phyloP scores from a whole-genome alignment of 1,140 invertebrate genomes.

The Hydropsyche tenuis region DNA sequence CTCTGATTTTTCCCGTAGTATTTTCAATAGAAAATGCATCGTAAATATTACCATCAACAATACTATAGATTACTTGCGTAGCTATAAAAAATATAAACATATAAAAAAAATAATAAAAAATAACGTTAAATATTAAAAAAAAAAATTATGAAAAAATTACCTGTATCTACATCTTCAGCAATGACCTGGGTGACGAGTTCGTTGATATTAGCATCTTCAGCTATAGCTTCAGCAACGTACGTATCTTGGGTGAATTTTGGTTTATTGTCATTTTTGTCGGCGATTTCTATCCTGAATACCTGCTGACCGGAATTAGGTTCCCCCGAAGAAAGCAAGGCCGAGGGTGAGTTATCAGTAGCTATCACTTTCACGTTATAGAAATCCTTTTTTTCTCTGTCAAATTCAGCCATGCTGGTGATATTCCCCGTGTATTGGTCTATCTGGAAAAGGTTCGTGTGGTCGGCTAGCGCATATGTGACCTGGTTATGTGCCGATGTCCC shows the following conservation, averaged over 20 bases:
- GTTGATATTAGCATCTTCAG: slow-evolving; percentile 83
- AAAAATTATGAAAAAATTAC: slow-evolving; percentile 48
- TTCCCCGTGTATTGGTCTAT: slow-evolving; percentile 85
- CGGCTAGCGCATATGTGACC: slow-evolving; percentile 76
- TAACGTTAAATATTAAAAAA: neutral
- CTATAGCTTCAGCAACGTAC: slow-evolving; percentile 79
- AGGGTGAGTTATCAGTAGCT: slow-evolving; percentile 84
- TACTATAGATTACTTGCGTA: slow-evolving; percentile 80
- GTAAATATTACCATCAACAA: slow-evolving; percentile 77
- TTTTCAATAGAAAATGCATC: slow-evolving; percentile 80
- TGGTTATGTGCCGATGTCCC: slow-evolving; percentile 82
- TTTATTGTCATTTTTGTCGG: slow-evolving; percentile 90
- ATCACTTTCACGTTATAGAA: slow-evolving; percentile 85
- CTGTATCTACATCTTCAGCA: slow-evolving; percentile 79
- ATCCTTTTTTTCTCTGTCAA: slow-evolving; percentile 81
- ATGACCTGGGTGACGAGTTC: slow-evolving; percentile 81
- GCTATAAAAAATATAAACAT: slow-evolving; percentile 60
- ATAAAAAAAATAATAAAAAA: slow-evolving; percentile 19
- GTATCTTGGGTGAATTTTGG: slow-evolving; percentile 76
- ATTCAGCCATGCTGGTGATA: slow-evolving; percentile 77
- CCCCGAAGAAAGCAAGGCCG: slow-evolving; percentile 73
- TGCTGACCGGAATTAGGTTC: slow-evolving; percentile 76
- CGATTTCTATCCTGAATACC: slow-evolving; percentile 84
- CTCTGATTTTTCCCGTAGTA: slow-evolving; percentile 80
- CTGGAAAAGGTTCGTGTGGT: slow-evolving; percentile 73